These are phyloP conservation scores for Epistrophe grossulariae DNA, from an alignment of 2,888 invertebrate species.

Conservation along the genomic window DNA sequence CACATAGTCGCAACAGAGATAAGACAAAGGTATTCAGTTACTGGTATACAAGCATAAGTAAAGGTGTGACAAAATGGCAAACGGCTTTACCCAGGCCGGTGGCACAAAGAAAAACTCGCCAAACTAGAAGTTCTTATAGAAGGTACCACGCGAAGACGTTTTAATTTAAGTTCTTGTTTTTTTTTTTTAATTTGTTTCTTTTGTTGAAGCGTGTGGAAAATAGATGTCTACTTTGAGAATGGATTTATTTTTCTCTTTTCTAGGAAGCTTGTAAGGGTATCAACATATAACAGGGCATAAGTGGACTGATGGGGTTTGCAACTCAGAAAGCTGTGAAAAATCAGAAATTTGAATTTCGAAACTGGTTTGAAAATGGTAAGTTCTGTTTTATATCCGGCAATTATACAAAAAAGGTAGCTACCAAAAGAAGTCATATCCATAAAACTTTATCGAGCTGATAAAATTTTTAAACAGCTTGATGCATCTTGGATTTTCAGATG, in stretches of 20 bases:
- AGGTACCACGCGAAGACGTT: conserved; percentile 4
- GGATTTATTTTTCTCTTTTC: conserved; percentile 16
- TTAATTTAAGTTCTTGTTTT: conserved; percentile 22
- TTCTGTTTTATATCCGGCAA: neutral
- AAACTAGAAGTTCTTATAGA: conserved; percentile 20
- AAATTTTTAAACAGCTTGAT: neutral
- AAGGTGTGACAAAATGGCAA: conserved; percentile 63
- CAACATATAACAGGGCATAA: neutral
- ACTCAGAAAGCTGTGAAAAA: neutral
- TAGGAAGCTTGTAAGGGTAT: neutral
- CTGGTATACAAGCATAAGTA: neutral
- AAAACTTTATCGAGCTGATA: neutral
- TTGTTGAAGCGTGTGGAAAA: conserved; percentile 7
- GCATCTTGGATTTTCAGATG: neutral
- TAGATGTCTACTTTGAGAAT: neutral
- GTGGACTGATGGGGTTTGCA: neutral
- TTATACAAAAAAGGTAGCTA: neutral
- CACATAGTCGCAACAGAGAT: conserved; percentile 17
- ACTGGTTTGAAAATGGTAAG: neutral
- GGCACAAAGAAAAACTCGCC: conserved; percentile 40
- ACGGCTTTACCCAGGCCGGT: conserved; percentile 34
- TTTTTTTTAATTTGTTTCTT: neutral
- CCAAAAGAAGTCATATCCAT: neutral
- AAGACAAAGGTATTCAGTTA: conserved; percentile 44
- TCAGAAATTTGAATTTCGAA: neutral